Conservation (phyloP, 2,113 vertebrate genomes). For the Cyprinodon brontotheroides region DNA sequence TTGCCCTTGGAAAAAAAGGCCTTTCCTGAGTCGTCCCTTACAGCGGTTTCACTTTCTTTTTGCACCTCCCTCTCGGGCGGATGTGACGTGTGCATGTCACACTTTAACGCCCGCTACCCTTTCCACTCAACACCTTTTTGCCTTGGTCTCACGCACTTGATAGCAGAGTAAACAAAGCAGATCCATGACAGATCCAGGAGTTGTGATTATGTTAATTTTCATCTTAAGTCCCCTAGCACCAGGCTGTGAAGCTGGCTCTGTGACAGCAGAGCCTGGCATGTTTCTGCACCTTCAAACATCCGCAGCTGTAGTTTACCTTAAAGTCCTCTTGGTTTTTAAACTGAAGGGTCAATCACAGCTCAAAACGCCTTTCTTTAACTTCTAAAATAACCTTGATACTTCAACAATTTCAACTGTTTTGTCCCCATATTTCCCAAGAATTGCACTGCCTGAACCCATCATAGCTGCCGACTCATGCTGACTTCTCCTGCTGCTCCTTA, state of each 20-base stretch:
- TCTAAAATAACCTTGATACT: conserved; percentile 50
- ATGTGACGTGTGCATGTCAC: conserved; percentile 19
- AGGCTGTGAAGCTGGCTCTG: conserved; percentile 33
- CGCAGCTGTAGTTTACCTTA: conserved; percentile 19
- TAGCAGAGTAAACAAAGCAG: conserved; percentile 51
- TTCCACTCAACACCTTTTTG: conserved; percentile 25
- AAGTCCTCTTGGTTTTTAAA: conserved; percentile 18
- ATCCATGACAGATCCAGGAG: conserved; percentile 38
- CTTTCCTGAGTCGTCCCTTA: conserved; percentile 30
- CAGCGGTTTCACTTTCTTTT: not conserved
- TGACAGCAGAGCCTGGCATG: conserved; percentile 2
- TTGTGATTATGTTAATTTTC: conserved; percentile 71
- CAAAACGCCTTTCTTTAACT: conserved; percentile 36
- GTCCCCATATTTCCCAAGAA: conserved; percentile 19
- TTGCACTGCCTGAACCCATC: conserved; percentile 24
- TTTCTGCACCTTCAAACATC: conserved; percentile 11
- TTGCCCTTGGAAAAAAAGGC: conserved; percentile 51
- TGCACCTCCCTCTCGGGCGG: not conserved
- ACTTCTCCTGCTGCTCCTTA: conserved; percentile 3
- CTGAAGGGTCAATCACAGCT: conserved; percentile 29
- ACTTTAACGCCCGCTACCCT: conserved; percentile 5
- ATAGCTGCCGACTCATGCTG: conserved; percentile 27
- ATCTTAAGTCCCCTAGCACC: conserved; percentile 57
- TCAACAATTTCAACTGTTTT: conserved; percentile 40
- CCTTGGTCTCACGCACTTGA: not conserved